phyloP scores from a whole-genome alignment of 2,888 invertebrate species.

The Drosophila mimetica region DNA sequence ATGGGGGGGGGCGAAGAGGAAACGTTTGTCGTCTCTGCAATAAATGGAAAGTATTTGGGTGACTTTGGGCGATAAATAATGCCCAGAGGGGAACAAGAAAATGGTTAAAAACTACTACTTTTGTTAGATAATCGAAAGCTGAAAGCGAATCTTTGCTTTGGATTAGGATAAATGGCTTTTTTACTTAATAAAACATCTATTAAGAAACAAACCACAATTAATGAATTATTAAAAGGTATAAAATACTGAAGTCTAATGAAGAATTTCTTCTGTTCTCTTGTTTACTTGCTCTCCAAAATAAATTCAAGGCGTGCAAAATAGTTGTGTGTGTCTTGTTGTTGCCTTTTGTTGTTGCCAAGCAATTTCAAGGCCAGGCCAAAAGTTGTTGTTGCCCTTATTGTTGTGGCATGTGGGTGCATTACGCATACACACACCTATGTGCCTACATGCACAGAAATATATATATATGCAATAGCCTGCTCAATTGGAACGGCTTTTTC shows the following conservation, averaged over 20 bases:
- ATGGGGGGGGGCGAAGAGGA: background rate
- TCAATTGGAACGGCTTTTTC: constrained; percentile 45
- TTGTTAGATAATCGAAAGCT: background rate
- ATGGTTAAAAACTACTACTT: background rate
- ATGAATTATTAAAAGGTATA: too few species aligned
- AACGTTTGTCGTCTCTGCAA: constrained; percentile 5
- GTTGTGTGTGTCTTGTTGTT: background rate
- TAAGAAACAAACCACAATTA: too few species aligned
- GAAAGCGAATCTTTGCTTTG: background rate
- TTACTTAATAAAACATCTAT: too few species aligned
- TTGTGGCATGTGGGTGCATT: constrained; percentile 45
- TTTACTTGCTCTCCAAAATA: background rate
- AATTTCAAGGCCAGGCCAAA: constrained; percentile 41
- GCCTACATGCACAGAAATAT: background rate
- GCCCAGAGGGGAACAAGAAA: constrained; percentile 10
- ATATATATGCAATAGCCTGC: constrained; percentile 14
- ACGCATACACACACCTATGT: constrained; percentile 6
- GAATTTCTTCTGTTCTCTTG: background rate
- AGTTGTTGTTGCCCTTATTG: constrained; percentile 18
- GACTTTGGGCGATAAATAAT: constrained; percentile 19
- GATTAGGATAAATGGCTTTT: background rate
- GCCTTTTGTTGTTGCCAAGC: constrained; percentile 19
- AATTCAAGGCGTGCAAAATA: constrained; percentile 32
- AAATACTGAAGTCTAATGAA: too few species aligned
- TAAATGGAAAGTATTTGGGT: constrained; percentile 39